These are phyloP conservation scores for Palythoa caribaeorum DNA, from an alignment of 92 coral and sea anemone genomes.

Conservation along the genomic window DNA sequence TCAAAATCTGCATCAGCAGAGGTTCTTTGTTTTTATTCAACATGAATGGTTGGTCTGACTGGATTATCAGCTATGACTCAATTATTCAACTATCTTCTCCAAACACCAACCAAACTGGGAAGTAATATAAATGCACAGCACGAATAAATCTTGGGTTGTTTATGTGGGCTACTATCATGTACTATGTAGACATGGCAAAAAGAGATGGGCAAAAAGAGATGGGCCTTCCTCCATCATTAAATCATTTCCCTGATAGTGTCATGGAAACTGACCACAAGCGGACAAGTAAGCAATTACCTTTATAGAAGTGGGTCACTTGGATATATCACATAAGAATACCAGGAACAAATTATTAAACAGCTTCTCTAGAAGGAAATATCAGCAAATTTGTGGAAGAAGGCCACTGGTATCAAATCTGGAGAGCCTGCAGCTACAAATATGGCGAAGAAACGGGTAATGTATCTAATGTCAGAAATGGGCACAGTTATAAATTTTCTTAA, in stretches of 20 bases:
- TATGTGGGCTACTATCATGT: too few species aligned
- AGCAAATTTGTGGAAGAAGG: too few species aligned
- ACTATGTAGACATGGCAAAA: slow-evolving; percentile 49
- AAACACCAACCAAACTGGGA: slow-evolving; percentile 34
- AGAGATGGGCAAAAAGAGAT: slow-evolving; percentile 47
- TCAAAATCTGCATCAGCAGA: too few species aligned
- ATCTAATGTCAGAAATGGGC: too few species aligned
- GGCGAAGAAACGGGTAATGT: too few species aligned
- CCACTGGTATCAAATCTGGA: too few species aligned
- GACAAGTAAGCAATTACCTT: slow-evolving; percentile 42
- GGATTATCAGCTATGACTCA: not conserved
- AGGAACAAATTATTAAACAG: too few species aligned
- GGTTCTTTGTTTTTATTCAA: not conserved
- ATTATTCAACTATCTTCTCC: slow-evolving; percentile 12
- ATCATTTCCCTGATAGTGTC: slow-evolving; percentile 38
- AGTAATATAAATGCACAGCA: slow-evolving; percentile 14
- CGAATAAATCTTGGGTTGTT: not conserved
- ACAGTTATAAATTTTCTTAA: too few species aligned
- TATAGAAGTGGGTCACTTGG: slow-evolving; percentile 50
- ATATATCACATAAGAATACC: too few species aligned
- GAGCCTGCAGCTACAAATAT: too few species aligned
- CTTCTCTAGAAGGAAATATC: too few species aligned
- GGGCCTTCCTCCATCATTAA: slow-evolving; percentile 40
- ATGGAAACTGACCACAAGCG: slow-evolving; percentile 59
- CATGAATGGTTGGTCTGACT: not conserved